Percentiles rank a stretch among this genome's conserved stretches.
These are phyloP conservation scores for Zelleria hepariella DNA, from an alignment of 2,888 invertebrate species.

Conservation along the genomic window DNA sequence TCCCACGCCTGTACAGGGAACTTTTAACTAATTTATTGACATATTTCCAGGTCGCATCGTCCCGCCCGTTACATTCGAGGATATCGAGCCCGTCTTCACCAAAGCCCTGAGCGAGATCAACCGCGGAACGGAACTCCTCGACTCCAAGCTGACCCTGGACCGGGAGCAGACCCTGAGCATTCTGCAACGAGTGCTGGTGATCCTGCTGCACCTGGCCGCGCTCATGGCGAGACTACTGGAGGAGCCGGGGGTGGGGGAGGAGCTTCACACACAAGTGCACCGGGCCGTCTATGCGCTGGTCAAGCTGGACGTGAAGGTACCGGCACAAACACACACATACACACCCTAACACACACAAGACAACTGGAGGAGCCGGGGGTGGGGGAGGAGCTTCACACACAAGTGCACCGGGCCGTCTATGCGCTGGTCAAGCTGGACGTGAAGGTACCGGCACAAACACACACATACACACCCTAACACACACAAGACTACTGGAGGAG, in stretches of 20 bases:
- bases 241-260: conserved; percentile 63
- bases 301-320: conserved; percentile 51
- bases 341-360: no score
- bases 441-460: no score
- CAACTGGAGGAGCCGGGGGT: conserved; percentile 66
- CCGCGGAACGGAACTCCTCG: conserved; percentile 74
- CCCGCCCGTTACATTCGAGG: conserved; percentile 84
- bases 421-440: not conserved
- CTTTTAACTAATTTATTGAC: no score
- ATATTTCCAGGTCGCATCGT: conserved; percentile 74
- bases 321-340: no score
- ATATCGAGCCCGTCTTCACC: conserved; percentile 85
- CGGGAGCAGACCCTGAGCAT: conserved; percentile 79
- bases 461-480: no score
- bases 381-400: not conserved
- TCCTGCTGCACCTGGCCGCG: conserved; percentile 87
- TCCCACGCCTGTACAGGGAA: no score
- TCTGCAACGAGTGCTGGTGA: conserved; percentile 87
- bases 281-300: conserved; percentile 83
- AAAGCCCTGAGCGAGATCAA: conserved; percentile 85
- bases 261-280: conserved; percentile 74
- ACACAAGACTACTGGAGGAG: conserved; percentile 75
- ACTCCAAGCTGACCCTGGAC: conserved; percentile 74
- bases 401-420: not conserved
- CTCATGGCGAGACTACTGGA: conserved; percentile 78